Evolutionary conservation across 2,888 invertebrate species (phyloP).

Genomic region (Scaptomyza tumidula): DNA sequence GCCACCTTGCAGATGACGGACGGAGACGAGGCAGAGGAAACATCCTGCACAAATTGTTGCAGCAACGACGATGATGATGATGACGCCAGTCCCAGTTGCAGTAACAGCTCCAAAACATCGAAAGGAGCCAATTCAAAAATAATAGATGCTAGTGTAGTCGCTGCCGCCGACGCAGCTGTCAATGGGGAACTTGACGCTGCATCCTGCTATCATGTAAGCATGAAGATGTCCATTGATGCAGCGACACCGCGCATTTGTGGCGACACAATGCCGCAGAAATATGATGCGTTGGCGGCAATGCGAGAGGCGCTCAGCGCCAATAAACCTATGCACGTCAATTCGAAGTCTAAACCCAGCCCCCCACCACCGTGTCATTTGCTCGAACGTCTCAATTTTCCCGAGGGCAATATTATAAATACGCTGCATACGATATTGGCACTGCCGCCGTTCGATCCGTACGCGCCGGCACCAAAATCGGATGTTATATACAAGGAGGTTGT

Average conservation of each 20-base stretch:
- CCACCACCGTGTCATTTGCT: constrained; percentile 59
- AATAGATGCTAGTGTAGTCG: constrained; percentile 47
- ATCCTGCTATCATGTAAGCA: constrained; percentile 73
- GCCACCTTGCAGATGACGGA: constrained; percentile 39
- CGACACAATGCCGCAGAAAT: constrained; percentile 58
- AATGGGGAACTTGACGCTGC: constrained; percentile 67
- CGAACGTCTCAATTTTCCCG: constrained; percentile 69
- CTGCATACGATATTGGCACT: constrained; percentile 77
- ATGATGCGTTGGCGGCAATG: constrained; percentile 60
- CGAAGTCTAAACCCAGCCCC: constrained; percentile 43
- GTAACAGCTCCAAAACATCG: constrained; percentile 16
- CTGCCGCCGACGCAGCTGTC: constrained; percentile 57
- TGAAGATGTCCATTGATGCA: constrained; percentile 71
- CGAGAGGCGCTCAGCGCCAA: constrained; percentile 55
- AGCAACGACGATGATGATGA: constrained; percentile 28
- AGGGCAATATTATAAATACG: constrained; percentile 72
- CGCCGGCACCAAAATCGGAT: constrained; percentile 76
- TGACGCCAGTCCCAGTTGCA: constrained; percentile 33
- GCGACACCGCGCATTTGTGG: constrained; percentile 60
- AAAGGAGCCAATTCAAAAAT: constrained; percentile 40
- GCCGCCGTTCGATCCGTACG: constrained; percentile 81
- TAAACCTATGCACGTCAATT: constrained; percentile 47
- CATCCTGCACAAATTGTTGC: constrained; percentile 46
- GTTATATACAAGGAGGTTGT: constrained; percentile 81
- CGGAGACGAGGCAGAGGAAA: constrained; percentile 8